Conservation (phyloP, 2,797 vertebrate genomes). For the Siniperca obscura region DNA sequence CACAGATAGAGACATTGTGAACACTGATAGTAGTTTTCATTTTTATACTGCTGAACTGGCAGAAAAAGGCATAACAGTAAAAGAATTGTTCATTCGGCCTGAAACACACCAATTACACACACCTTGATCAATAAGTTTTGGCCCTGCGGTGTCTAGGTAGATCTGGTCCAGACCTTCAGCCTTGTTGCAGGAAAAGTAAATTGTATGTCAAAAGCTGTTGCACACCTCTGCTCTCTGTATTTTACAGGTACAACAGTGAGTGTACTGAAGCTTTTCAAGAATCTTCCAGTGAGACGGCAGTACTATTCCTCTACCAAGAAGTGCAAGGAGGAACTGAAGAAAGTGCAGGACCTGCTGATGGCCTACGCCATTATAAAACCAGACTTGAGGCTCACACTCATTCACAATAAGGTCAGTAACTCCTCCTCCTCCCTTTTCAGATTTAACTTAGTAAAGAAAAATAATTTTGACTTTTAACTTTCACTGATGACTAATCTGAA, state of each 20-base stretch:
- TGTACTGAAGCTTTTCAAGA: conserved; percentile 92
- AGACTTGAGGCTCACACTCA: conserved; percentile 88
- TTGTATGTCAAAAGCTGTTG: not conserved
- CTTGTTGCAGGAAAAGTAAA: not conserved
- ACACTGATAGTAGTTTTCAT: not conserved
- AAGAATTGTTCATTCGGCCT: not conserved
- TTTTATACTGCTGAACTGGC: not conserved
- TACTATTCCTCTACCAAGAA: conserved; percentile 92
- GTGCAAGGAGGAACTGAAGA: conserved; percentile 96
- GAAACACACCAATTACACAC: not conserved
- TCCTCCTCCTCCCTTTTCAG: not conserved
- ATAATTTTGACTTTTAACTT: not conserved
- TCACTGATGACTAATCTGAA: not conserved
- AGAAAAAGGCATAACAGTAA: not conserved
- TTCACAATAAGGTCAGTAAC: conserved; percentile 85
- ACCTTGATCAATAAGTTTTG: not conserved
- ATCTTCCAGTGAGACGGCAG: conserved; percentile 95
- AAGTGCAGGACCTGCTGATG: conserved; percentile 91
- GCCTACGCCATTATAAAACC: conserved; percentile 93
- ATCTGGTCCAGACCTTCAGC: not conserved
- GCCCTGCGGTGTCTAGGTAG: too few relatives aligned
- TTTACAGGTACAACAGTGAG: conserved; percentile 92
- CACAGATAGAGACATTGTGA: not conserved
- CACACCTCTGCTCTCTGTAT: conserved; percentile 18
- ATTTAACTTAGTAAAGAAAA: not conserved